Evolutionary conservation across 2,888 invertebrate species (phyloP).

Genomic region (Epirrhoe tristata): DNA sequence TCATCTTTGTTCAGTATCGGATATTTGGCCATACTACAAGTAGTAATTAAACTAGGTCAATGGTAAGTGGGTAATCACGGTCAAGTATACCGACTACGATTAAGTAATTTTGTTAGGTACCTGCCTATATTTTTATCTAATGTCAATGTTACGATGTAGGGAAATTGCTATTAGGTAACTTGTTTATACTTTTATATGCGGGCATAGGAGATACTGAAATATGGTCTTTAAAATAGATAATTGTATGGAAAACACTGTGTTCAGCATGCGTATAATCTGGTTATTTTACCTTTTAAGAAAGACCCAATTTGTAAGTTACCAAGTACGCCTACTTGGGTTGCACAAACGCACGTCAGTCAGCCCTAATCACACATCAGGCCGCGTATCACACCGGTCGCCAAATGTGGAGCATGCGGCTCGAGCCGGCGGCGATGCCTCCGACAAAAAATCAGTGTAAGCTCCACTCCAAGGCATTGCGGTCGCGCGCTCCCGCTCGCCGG

Average conservation of each 20-base stretch:
- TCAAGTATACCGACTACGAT: neutral
- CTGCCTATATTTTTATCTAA: neutral
- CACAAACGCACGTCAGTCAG: constrained; percentile 44
- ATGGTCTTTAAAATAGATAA: neutral
- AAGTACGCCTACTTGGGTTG: constrained; percentile 31
- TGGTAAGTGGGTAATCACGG: neutral
- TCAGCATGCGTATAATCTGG: constrained; percentile 6
- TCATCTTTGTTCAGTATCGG: neutral
- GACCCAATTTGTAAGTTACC: constrained; percentile 28
- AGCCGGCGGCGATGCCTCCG: constrained; percentile 75
- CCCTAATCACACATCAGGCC: constrained; percentile 63
- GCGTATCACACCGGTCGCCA: constrained; percentile 80
- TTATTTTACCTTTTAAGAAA: constrained; percentile 24
- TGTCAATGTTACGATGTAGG: neutral
- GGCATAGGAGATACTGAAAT: neutral
- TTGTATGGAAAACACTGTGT: constrained; percentile 3
- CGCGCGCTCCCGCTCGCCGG: constrained; percentile 66
- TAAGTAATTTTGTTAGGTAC: neutral
- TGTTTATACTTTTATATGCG: neutral
- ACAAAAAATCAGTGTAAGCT: constrained; percentile 85
- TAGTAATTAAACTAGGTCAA: neutral
- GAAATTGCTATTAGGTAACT: neutral
- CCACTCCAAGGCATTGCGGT: constrained; percentile 74
- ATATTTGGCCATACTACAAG: neutral
- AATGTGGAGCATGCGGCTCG: constrained; percentile 79